Percentiles rank a stretch among this genome's conserved stretches.
These are phyloP conservation scores for Porites rus DNA, from an alignment of 92 coral and sea anemone genomes.

Conservation along the genomic window DNA sequence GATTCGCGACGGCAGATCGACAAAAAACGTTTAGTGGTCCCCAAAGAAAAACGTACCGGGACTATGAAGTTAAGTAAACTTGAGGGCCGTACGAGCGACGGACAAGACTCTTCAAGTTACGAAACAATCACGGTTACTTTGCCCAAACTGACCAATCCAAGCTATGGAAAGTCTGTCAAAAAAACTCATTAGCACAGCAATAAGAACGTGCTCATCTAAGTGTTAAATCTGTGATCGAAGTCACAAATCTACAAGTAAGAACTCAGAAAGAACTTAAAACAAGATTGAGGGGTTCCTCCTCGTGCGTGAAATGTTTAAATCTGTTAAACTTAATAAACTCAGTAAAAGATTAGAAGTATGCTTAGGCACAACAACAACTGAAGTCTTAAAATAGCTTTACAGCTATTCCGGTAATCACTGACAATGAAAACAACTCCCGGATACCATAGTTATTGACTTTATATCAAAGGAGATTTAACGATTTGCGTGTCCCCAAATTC, in stretches of 20 bases:
- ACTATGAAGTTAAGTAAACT: conserved; percentile 8
- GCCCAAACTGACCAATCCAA: not conserved
- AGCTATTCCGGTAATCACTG: not conserved
- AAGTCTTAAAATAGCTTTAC: not conserved
- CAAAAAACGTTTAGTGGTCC: conserved; percentile 31
- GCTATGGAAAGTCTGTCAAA: not conserved
- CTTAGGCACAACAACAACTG: not conserved
- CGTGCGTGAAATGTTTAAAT: not conserved
- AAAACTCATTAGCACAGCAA: not conserved
- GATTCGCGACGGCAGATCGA: conserved; percentile 35
- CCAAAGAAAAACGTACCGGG: conserved; percentile 32
- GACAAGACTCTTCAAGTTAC: conserved; percentile 8
- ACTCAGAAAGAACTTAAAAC: not conserved
- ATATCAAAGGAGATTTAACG: not conserved
- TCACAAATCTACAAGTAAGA: not conserved
- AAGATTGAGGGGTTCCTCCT: not conserved
- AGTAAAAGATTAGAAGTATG: not conserved
- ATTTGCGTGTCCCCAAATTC: conserved; percentile 20
- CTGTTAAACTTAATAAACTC: not conserved
- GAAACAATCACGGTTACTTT: conserved; percentile 8
- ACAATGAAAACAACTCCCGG: not conserved
- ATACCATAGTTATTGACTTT: conserved; percentile 9
- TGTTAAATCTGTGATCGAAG: not conserved
- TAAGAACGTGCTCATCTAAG: not conserved
- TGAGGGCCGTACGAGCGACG: not conserved